Percentiles rank a stretch among this genome's conserved stretches.
Evolutionary conservation across 2,797 vertebrate species (phyloP).

Genomic region (Myotis planiceps): DNA sequence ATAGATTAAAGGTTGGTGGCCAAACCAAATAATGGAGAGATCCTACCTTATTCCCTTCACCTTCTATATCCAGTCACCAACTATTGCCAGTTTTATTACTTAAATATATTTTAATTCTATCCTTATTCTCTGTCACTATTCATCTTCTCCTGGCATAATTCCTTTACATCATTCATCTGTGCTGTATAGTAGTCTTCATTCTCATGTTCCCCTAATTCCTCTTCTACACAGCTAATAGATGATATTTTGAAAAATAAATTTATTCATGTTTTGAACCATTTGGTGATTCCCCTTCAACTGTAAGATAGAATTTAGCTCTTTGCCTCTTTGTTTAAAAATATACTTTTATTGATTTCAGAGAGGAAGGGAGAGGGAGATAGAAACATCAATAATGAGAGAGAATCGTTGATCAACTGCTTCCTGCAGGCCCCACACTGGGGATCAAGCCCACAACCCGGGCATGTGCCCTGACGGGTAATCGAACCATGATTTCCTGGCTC

Average conservation of each 20-base stretch:
- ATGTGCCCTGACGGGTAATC: too few relatives aligned
- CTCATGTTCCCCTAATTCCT: background rate
- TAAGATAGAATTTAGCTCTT: background rate
- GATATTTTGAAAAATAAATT: constrained; percentile 1
- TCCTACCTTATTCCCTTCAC: background rate
- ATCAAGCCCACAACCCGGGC: too few relatives aligned
- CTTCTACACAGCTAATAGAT: background rate
- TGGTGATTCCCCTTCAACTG: background rate
- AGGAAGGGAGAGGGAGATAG: too few relatives aligned
- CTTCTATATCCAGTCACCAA: background rate
- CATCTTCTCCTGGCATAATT: background rate
- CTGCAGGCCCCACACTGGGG: too few relatives aligned
- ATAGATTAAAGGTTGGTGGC: background rate
- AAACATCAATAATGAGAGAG: too few relatives aligned
- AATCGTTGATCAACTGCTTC: too few relatives aligned
- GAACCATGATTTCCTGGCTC: too few relatives aligned
- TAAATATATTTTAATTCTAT: background rate
- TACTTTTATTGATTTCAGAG: too few relatives aligned
- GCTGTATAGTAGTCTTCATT: background rate
- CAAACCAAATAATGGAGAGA: background rate
- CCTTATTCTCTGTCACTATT: background rate
- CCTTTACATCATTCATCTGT: background rate
- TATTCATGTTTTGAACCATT: background rate
- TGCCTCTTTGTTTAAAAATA: background rate
- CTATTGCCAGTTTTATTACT: background rate